Base-by-base conservation (phyloP, 2,113 vertebrate species). In the Pterocles gutturalis region DNA sequence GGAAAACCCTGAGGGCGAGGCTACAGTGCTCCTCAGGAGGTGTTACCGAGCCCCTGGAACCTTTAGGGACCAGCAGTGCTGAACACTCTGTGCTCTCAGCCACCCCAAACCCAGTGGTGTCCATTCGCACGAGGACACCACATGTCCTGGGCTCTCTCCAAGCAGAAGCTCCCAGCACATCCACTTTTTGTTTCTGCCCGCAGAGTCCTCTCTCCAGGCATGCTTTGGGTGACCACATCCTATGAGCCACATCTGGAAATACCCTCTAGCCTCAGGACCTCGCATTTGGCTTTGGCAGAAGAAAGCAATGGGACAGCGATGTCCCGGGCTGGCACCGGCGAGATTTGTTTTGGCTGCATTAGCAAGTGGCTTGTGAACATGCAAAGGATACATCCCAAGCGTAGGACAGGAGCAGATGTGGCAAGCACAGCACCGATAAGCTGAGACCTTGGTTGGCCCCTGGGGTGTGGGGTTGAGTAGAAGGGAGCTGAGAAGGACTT, bases 1-100 rank as follows among this genome's bases (percentile, higher is more conserved):
- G 72, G 66, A 87, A 46, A 82, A 31, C 61, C 38, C 26, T 61
- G 71, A 79, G 89, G 67, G 31, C 70, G 72, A 90, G 55, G 80
- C 80, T 66, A 13, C 60, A 58, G 4, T 7, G 9, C 33, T 84
- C 60, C 60, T 84, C 16, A 2, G 3, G 72, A 83, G 89, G 70
- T 54, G 55, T 73, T 66, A 62, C 61, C 70, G 34, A 83, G 48
- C 31, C 53, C 19, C 53, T 43, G 84, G 69, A 84, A 53, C 26
- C 36, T 45, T 55, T 26, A 54, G 48, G 69, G 80, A 91, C 5
- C 20, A 13, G 41, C 49, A 53, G 41, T 65, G 34, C 90, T 64
- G 93, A 83, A 87, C 92, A 9, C 46, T 80, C 0, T 46, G 80
- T 85, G 65, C 85, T 93, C 43, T 25, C 13, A 3, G 45, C 71